A percentile compares a stretch with the other conserved stretches of the same genome.
Evolutionary conservation across 2,888 invertebrate genomes (phyloP).

Genomic region (Dioctria linearis): DNA sequence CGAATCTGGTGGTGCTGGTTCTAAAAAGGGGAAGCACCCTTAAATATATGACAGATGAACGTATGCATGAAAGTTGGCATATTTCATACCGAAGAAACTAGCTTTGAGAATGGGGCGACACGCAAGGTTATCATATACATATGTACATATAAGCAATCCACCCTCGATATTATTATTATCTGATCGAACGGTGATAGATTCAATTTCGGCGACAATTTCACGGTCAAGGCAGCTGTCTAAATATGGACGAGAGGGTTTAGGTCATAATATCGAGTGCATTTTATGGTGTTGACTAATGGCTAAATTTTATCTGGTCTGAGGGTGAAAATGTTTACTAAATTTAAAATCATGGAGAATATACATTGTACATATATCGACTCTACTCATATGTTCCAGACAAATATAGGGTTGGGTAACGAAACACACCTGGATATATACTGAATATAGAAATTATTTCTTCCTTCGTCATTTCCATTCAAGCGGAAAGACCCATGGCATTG

Average conservation of each 20-base stretch:
- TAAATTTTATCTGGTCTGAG: slow-evolving; percentile 36
- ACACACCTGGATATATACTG: slow-evolving; percentile 28
- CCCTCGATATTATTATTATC: slow-evolving; percentile 23
- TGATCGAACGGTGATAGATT: slow-evolving; percentile 36
- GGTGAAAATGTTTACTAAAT: slow-evolving; percentile 26
- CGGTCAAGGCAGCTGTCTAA: slow-evolving; percentile 51
- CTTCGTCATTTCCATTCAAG: slow-evolving; percentile 9
- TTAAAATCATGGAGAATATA: not conserved
- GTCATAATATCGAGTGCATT: slow-evolving; percentile 31
- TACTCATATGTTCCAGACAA: too few species aligned
- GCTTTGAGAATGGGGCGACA: not conserved
- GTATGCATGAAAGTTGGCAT: not conserved
- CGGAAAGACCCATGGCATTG: slow-evolving; percentile 4
- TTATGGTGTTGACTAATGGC: slow-evolving; percentile 53
- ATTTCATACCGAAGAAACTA: not conserved
- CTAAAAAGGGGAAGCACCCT: slow-evolving; percentile 2
- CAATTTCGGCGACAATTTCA: slow-evolving; percentile 51
- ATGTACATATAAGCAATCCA: slow-evolving; percentile 1
- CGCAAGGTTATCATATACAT: slow-evolving; percentile 27
- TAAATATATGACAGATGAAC: not conserved
- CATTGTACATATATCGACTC: too few species aligned
- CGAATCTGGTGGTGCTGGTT: slow-evolving; percentile 21
- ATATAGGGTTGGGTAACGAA: not conserved
- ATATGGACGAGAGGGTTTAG: not conserved
- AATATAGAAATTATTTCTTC: not conserved